phyloP scores from a whole-genome alignment of 2,797 vertebrate genomes.

The Fringilla coelebs region DNA sequence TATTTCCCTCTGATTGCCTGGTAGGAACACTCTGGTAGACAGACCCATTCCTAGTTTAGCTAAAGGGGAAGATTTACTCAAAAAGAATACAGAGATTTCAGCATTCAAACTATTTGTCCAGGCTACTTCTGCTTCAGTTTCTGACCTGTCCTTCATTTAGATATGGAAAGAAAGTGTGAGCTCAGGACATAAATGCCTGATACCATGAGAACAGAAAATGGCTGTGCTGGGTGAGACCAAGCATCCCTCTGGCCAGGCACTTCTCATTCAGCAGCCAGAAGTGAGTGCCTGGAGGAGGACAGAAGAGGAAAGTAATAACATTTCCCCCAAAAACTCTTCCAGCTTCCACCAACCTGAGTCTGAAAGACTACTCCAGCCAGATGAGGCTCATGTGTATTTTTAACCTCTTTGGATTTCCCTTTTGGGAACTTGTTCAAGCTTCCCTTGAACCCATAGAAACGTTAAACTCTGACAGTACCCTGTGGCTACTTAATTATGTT shows the following conservation, averaged over 20 bases:
- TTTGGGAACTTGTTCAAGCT: background rate
- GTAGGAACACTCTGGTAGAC: background rate
- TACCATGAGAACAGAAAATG: background rate
- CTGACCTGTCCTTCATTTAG: background rate
- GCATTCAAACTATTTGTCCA: background rate
- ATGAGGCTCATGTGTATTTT: background rate
- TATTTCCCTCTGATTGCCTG: background rate
- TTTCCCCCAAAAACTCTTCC: background rate
- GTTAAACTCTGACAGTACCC: background rate
- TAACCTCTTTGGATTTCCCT: background rate
- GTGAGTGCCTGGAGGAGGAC: fast-evolving
- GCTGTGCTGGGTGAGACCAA: background rate
- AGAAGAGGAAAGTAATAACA: background rate
- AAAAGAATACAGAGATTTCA: background rate
- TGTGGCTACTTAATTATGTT: background rate
- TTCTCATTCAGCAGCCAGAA: background rate
- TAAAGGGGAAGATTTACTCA: background rate
- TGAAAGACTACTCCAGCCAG: background rate
- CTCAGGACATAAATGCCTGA: background rate
- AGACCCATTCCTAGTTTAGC: background rate
- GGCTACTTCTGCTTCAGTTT: background rate
- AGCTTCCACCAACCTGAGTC: background rate
- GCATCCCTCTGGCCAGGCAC: background rate
- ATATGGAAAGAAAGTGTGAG: background rate
- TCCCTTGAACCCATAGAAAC: background rate